Base-by-base conservation (phyloP, 2,888 invertebrate species). In the Harpalus rubripes region DNA sequence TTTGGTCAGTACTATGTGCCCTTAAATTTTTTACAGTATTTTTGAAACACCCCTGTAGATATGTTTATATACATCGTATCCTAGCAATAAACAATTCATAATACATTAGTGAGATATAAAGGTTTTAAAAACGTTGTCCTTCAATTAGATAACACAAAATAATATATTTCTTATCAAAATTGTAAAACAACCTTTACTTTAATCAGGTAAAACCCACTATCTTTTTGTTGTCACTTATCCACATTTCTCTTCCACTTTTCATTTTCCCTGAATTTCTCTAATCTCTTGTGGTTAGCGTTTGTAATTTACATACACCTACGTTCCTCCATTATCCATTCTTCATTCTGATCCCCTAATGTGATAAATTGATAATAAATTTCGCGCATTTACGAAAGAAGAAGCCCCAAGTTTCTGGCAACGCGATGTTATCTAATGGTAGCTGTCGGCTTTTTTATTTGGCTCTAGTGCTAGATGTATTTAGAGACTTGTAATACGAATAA, bases 301-400 rank as follows among this genome's bases (percentile, higher is more conserved):
- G 68, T 68, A 68, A 68, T 68, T 68, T 68, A 68, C 39, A 68
- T 68, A 68, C n/a, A 39, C n/a, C n/a, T n/a, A n/a, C 15, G 68
- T 39, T 68, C 39, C 68, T 68, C 68, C 68, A 39, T 39, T 39
- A 39, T 39, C 68, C 68, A 68, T 68, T 68, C 68, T 15, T 68
- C 39, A 68, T 68, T 68, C 68, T 32, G 39, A 68, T 68, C 68
- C 26, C 15, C 39, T 68, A 39, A 68, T 68, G 68, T 68, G 68
- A 68, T 63, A 63, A 63, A 63, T 63, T 63, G 63, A 63, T 68
- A 68, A 68, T 68, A 68, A 68, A 68, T 68, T 68, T 39, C 6
- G 26, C 26, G 39, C 32, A 68, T 32, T 68, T 65, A 6, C 32
- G 32, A n/a, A 68, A 32, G 32, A 39, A 39, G 61, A 18, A 16